These are phyloP conservation scores for Polypterus bichir DNA, from an alignment of 2,113 vertebrate genomes.

Conservation along the genomic window DNA sequence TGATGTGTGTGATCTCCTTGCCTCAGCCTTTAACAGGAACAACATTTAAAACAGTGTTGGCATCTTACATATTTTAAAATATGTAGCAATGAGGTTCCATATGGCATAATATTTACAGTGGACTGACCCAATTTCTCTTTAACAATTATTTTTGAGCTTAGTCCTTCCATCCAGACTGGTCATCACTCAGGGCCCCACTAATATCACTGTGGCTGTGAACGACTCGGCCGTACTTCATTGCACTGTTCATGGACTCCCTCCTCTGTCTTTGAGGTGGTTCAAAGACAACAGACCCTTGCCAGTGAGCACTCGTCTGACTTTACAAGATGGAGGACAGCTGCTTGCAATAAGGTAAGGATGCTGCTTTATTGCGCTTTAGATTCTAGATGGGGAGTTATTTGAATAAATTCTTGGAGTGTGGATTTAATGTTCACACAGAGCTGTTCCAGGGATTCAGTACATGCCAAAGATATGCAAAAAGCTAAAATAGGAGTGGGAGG, in stretches of 20 bases:
- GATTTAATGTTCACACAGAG: no score
- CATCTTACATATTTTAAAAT: no score
- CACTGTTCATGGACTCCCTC: constrained; percentile 38
- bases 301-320: constrained; percentile 29
- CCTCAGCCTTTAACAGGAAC: no score
- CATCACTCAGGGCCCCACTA: constrained; percentile 43
- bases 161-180: constrained; percentile 28
- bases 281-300: constrained; percentile 44
- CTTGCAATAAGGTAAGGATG: constrained; percentile 46
- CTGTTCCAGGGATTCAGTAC: no score
- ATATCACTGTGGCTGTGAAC: constrained; percentile 41
- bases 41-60: no score
- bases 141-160: constrained; percentile 8
- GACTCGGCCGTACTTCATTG: constrained; percentile 42
- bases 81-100: no score
- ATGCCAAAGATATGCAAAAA: no score
- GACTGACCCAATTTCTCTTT: background rate
- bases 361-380: no score
- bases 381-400: no score
- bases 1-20: no score
- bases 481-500: no score
- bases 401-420: no score
- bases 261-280: constrained; percentile 55
- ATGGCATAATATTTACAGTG: background rate
- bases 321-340: constrained; percentile 48